A percentile compares a stretch with the other conserved stretches of the same genome.
phyloP scores from a whole-genome alignment of 1,140 invertebrate genomes.

The Tetraneura akinire region DNA sequence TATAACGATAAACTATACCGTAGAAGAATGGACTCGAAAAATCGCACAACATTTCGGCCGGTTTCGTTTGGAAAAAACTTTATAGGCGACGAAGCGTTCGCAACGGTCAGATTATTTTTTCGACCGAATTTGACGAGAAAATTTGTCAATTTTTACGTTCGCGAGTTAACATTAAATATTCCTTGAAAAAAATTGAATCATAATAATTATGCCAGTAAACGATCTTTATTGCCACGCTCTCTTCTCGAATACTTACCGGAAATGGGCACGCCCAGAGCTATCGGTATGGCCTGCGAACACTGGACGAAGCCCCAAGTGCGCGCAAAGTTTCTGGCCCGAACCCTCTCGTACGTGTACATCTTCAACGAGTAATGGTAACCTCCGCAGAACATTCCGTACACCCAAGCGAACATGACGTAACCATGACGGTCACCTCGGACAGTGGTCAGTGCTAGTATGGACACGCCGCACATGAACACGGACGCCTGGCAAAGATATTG shows the following conservation, averaged over 20 bases:
- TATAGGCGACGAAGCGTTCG: too few species aligned
- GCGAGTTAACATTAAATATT: too few species aligned
- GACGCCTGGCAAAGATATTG: constrained; percentile 79
- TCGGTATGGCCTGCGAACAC: constrained; percentile 81
- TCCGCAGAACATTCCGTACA: constrained; percentile 79
- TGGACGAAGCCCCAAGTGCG: constrained; percentile 89
- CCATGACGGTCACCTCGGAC: constrained; percentile 73
- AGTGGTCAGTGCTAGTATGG: constrained; percentile 79
- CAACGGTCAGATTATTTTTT: too few species aligned
- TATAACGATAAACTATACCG: too few species aligned
- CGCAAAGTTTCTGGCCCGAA: constrained; percentile 81
- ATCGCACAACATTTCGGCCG: too few species aligned
- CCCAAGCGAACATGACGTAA: constrained; percentile 81
- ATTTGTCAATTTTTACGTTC: too few species aligned
- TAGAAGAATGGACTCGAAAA: too few species aligned
- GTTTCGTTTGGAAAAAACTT: too few species aligned
- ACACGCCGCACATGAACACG: constrained; percentile 75
- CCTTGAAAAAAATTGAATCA: too few species aligned
- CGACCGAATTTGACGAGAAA: too few species aligned
- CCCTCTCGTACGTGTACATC: constrained; percentile 85
- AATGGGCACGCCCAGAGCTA: constrained; percentile 83
- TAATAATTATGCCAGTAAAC: too few species aligned
- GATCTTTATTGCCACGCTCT: too few species aligned
- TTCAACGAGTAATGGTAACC: constrained; percentile 86
- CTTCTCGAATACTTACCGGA: constrained; percentile 69